Evolutionary conservation across 2,888 invertebrate genomes (phyloP).

Genomic region (Drosophila atroscutellata): DNA sequence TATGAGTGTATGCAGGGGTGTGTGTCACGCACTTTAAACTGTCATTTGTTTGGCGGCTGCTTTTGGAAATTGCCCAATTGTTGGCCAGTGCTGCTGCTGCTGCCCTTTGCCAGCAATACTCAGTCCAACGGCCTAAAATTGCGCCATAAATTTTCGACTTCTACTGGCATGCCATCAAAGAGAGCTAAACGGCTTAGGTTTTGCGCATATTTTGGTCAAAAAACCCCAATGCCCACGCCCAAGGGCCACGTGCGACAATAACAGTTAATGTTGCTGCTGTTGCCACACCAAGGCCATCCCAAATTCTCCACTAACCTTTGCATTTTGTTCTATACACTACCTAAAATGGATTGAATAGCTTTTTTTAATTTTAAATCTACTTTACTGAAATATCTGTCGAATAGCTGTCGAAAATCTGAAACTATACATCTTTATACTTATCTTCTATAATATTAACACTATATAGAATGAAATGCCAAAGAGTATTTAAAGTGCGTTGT

Average conservation of each 20-base stretch:
- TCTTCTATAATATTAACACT: neutral
- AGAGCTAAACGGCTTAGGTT: conserved; percentile 78
- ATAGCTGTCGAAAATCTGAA: neutral
- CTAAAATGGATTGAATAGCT: neutral
- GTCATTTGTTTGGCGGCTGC: conserved; percentile 68
- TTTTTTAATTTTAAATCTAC: neutral
- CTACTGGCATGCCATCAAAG: conserved; percentile 62
- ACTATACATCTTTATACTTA: neutral
- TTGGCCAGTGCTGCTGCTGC: conserved; percentile 12
- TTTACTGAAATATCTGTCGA: neutral
- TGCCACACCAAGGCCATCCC: conserved; percentile 52
- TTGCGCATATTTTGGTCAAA: conserved; percentile 50
- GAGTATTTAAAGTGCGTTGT: conserved; percentile 31
- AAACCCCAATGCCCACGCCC: conserved; percentile 17
- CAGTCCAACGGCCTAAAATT: conserved; percentile 45
- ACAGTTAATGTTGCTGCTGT: conserved; percentile 67
- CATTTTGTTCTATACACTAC: conserved; percentile 30
- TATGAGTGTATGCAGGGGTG: conserved; percentile 5
- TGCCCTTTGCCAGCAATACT: conserved; percentile 12
- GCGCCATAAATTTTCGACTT: conserved; percentile 69
- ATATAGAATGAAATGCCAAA: neutral
- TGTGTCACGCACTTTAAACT: conserved; percentile 69
- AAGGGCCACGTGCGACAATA: conserved; percentile 47
- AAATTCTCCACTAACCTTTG: conserved; percentile 23
- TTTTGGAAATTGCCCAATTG: conserved; percentile 74